phyloP scores from a whole-genome alignment of 2,797 vertebrate genomes.

The Aulostomus chinensis region DNA sequence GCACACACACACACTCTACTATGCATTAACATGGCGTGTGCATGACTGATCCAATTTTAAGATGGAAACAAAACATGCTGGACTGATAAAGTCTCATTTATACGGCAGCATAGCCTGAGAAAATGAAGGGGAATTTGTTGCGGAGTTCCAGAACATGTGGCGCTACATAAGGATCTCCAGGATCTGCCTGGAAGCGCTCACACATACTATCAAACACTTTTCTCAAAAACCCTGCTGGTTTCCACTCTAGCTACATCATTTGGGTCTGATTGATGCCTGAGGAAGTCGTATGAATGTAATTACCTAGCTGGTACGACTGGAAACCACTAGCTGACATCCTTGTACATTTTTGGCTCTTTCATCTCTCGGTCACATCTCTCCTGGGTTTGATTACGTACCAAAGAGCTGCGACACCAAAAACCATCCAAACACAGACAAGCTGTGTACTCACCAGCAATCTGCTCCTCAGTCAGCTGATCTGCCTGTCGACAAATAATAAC shows the following conservation, averaged over 20 bases:
- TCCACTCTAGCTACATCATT: neutral
- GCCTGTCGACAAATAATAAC: conserved; percentile 75
- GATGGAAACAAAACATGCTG: conserved; percentile 1
- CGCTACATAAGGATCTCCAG: no score
- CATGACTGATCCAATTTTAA: neutral
- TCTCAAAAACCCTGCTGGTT: conserved; percentile 2
- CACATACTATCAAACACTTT: neutral
- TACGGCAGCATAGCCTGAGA: neutral
- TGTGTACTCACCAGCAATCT: conserved; percentile 87
- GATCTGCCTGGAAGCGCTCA: no score
- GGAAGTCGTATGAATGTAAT: neutral
- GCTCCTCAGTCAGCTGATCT: conserved; percentile 92
- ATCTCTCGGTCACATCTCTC: conserved; percentile 1
- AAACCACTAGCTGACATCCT: no score
- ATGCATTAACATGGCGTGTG: neutral
- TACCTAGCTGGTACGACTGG: neutral
- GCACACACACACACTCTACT: neutral
- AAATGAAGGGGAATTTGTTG: conserved; percentile 3
- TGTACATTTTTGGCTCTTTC: neutral
- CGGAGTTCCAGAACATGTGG: neutral
- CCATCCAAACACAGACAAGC: conserved; percentile 26
- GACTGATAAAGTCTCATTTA: neutral
- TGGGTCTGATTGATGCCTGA: neutral
- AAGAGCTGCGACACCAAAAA: no score
- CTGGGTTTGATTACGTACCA: conserved; percentile 10